Evolutionary conservation across 2,797 vertebrate species (phyloP), one percentile per base, ranked within the genome.

Genomic region (Neomorphus geoffroyi): DNA sequence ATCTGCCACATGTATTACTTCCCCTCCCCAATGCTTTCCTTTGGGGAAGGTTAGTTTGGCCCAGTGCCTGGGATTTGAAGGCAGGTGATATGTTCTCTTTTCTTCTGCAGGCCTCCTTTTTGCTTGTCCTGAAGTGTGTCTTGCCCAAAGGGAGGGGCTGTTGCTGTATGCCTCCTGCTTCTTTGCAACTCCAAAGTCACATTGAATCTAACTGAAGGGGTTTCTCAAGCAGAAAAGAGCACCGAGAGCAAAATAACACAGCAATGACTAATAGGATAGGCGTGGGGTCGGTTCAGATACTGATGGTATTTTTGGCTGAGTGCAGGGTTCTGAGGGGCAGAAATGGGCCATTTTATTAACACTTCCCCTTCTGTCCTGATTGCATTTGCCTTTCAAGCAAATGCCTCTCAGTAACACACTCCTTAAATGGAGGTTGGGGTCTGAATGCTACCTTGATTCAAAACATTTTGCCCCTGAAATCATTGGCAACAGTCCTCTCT

Each of bases 161-260:
- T 51, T 0, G 0, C 58, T 70, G 5, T 9, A 9, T 0, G 0
- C 46, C 26, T 90, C 46, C 54, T 62, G 35, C 82, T 86, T 51
- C 66, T 64, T 65, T 45, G 43, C 54, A 43, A 3, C 58, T 81
- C 78, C 27, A 6, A 0, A 91, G 64, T 94, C 90, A 21, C 33
- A 4, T 0, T 57, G 66, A 80, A 65, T 93, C 48, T 81, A 50
- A 46, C 82, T 81, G 3, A 78, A 66, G 45, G 41, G 2, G 0
- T 35, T 86, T 72, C 73, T 96, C 58, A 61, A 65, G 79, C 78
- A 84, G 87, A 85, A 82, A 64, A 69, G 85, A 93, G 61, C 72
- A 56, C 78, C 0, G 0, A 43, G 73, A 80, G 56, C 72, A 80
- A 86, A 89, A 53, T 69, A 66, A n/a, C 32, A 16, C 48, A 35